Evolutionary conservation across 37 sponge, comb jelly and placozoan species (phyloP).

Genomic region (Agelas oroides): DNA sequence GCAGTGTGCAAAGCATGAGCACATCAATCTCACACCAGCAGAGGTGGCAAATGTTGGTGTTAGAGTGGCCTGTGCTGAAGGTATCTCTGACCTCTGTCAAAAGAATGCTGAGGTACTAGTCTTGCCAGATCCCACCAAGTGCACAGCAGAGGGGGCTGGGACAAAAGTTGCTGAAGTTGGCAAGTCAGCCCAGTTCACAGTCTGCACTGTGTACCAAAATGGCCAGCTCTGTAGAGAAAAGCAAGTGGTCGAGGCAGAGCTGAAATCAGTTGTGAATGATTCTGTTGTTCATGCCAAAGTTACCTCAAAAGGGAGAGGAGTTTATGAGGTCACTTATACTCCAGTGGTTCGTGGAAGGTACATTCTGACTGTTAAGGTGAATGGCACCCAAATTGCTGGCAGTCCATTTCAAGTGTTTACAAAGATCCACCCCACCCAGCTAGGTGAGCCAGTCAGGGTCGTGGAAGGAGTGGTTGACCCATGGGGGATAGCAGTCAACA

Average conservation of each 20-base stretch:
- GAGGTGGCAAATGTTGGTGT: conserved; percentile 21
- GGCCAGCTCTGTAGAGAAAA: background rate
- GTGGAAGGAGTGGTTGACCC: background rate
- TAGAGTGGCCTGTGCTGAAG: conserved; percentile 4
- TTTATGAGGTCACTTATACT: conserved; percentile 3
- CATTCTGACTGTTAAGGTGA: conserved; percentile 5
- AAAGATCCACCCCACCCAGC: conserved; percentile 33
- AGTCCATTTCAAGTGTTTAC: conserved; percentile 38
- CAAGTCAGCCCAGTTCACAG: background rate
- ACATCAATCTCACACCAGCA: background rate
- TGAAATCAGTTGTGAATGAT: conserved; percentile 14
- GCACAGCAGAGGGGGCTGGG: background rate
- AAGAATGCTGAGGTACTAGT: background rate
- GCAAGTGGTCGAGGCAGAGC: background rate
- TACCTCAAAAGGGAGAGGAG: background rate
- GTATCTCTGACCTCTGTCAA: conserved; percentile 10
- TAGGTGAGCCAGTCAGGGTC: conserved; percentile 24
- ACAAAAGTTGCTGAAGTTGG: conserved; percentile 13
- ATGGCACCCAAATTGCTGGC: conserved; percentile 18
- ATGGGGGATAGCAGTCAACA: background rate
- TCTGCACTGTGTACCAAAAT: background rate
- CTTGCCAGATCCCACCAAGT: background rate
- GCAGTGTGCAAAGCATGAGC: conserved; percentile 1
- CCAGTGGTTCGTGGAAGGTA: conserved; percentile 23
- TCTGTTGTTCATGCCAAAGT: conserved; percentile 6